Evolutionary conservation across 2,113 vertebrate genomes (phyloP).

Genomic region (Emydura subglobosa): DNA sequence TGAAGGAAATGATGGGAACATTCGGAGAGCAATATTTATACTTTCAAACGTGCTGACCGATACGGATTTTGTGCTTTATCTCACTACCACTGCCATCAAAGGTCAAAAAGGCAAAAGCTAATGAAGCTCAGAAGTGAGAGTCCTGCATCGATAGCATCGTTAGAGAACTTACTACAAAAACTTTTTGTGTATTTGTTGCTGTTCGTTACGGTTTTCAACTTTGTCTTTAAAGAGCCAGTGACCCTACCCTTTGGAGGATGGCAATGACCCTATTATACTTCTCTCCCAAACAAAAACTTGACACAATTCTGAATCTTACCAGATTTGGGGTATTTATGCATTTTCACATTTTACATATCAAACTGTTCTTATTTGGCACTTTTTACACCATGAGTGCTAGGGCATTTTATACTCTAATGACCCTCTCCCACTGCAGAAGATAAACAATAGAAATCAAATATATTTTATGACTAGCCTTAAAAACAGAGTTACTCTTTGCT

Average conservation of each 20-base stretch:
- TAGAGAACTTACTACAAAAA: neutral
- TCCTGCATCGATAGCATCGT: neutral
- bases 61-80: neutral
- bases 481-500: neutral
- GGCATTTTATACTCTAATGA: neutral
- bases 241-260: rapidly evolving
- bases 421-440: neutral
- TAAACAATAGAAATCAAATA: neutral
- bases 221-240: neutral
- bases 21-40: neutral
- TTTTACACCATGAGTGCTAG: neutral
- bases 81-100: neutral
- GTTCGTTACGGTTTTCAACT: neutral
- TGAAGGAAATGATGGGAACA: neutral
- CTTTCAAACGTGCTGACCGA: neutral
- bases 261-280: neutral
- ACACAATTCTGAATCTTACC: neutral
- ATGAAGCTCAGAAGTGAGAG: neutral
- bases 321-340: neutral
- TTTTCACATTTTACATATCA: neutral
- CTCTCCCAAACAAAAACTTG: neutral
- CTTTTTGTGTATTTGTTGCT: neutral
- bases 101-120: neutral
- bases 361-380: neutral
- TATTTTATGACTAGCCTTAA: neutral